These are phyloP conservation scores for Drosophila lowei DNA, from an alignment of 1,140 invertebrate species.

Conservation along the genomic window DNA sequence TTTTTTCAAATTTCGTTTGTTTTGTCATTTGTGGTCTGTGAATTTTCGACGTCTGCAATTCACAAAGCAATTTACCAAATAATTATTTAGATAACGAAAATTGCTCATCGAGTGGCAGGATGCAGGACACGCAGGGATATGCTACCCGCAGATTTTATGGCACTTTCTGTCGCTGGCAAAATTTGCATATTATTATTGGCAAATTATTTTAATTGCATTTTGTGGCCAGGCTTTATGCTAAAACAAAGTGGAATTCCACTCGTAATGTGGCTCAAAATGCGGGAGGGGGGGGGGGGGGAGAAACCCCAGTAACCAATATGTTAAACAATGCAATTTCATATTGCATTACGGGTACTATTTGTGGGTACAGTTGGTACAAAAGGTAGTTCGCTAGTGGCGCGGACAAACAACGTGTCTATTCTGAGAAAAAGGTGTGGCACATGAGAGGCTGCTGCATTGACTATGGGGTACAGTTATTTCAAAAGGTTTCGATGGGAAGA, in stretches of 20 bases:
- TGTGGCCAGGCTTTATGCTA: slow-evolving; percentile 12
- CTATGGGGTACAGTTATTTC: too few relatives aligned
- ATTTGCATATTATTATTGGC: slow-evolving; percentile 70
- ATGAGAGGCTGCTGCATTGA: too few relatives aligned
- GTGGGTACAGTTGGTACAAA: too few relatives aligned
- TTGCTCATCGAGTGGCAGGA: slow-evolving; percentile 29
- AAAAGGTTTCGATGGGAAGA: too few relatives aligned
- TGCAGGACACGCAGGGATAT: too few relatives aligned
- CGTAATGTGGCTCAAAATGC: slow-evolving; percentile 20
- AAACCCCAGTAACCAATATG: too few relatives aligned
- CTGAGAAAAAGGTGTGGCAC: too few relatives aligned
- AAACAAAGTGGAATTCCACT: slow-evolving; percentile 31
- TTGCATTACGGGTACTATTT: too few relatives aligned
- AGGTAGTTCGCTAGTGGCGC: too few relatives aligned
- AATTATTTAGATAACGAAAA: slow-evolving; percentile 66
- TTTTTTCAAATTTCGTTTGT: slow-evolving; percentile 16
- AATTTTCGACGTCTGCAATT: slow-evolving; percentile 38
- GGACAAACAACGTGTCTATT: too few relatives aligned
- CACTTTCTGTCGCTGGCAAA: slow-evolving; percentile 27
- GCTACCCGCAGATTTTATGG: slow-evolving; percentile 30
- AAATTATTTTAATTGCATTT: slow-evolving; percentile 69
- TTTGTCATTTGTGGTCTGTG: slow-evolving; percentile 25
- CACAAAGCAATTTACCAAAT: slow-evolving; percentile 67
- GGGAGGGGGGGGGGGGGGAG: too few relatives aligned
- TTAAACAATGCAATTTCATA: too few relatives aligned